Conservation (phyloP, 2,797 vertebrate species). For the Lagorchestes hirsutus region DNA sequence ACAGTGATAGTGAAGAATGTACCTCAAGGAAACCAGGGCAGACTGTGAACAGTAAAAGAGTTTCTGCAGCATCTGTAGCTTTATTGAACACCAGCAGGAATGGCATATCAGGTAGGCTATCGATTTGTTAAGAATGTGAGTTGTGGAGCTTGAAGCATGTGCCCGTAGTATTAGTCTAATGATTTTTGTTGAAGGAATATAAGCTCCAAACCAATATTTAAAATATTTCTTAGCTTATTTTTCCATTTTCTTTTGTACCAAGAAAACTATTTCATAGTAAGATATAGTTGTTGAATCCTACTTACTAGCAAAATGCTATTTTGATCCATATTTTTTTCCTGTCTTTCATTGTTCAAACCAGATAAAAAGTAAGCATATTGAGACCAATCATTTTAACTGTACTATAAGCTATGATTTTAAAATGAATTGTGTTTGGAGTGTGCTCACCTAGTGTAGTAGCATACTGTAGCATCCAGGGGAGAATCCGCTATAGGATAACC, state of each 20-base stretch:
- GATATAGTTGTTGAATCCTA: constrained; percentile 44
- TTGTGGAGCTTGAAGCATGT: background rate
- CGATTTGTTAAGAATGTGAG: constrained; percentile 82
- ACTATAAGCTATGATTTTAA: constrained; percentile 8
- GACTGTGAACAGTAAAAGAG: constrained; percentile 87
- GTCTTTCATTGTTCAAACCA: background rate
- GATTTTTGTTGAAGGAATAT: background rate
- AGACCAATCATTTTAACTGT: constrained; percentile 42
- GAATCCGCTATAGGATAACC: background rate
- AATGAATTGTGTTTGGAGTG: constrained; percentile 28
- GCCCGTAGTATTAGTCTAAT: background rate
- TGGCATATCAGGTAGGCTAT: constrained; percentile 90
- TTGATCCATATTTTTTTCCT: constrained; percentile 30
- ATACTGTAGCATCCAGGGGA: background rate
- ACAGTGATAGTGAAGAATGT: constrained; percentile 88
- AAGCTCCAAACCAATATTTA: background rate
- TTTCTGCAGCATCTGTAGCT: constrained; percentile 87
- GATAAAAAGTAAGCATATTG: background rate
- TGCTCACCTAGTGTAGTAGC: constrained; percentile 11
- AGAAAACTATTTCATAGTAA: constrained; percentile 16
- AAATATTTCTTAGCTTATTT: constrained; percentile 29
- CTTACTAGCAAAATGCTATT: constrained; percentile 40
- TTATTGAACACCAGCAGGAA: constrained; percentile 89
- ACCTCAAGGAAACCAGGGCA: constrained; percentile 89
- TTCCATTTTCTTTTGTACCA: constrained; percentile 31